Base-by-base conservation (phyloP, 2,797 vertebrate species). In the Holocentrus rufus region DNA sequence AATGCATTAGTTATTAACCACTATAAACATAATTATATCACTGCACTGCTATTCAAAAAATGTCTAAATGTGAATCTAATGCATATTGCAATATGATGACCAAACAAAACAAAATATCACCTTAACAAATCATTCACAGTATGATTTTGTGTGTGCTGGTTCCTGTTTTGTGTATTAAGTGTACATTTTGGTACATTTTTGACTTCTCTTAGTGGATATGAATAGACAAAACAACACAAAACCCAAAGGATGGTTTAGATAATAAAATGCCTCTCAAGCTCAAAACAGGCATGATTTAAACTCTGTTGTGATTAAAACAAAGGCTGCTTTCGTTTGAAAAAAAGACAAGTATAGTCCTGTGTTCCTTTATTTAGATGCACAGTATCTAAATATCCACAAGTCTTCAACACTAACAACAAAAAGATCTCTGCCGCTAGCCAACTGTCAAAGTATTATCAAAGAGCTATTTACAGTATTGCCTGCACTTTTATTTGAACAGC, bases 291-390 rank as follows among this genome's bases (percentile, higher is more conserved):
- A 68, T 52, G 3, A 77, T 72, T 85, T 83, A 77, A 71, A 61
- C 60, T 79, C 70, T 79, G 81, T 86, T 22, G 74, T 77, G 61
- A 67, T 59, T 64, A 72, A 82, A 62, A 82, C 65, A 80, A 82
- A 80, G 9, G 2, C 7, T 75, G 46, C 0, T 46, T 61, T 75
- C 73, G 72, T 36, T 59, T 59, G 46, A 70, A 25, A 76, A 69
- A 54, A 59, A 73, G 80, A 90, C 75, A 76, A 87, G 74, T 85
- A 55, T 74, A 83, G 76, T 79, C 58, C 75, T 78, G 58, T 72
- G 79, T 44, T 77, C 87, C 85, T 90, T 90, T 89, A 86, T 92
- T 90, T 90, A 89, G 89, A 87, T 69, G 65, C 77, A 71, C 65
- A 8, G 65, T 58, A 64, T 79, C 65, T 60, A 15, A 71, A 59